A percentile compares a stretch with the other conserved stretches of the same genome.
phyloP scores from a whole-genome alignment of 2,888 invertebrate genomes.

The Odontomyia ornata region DNA sequence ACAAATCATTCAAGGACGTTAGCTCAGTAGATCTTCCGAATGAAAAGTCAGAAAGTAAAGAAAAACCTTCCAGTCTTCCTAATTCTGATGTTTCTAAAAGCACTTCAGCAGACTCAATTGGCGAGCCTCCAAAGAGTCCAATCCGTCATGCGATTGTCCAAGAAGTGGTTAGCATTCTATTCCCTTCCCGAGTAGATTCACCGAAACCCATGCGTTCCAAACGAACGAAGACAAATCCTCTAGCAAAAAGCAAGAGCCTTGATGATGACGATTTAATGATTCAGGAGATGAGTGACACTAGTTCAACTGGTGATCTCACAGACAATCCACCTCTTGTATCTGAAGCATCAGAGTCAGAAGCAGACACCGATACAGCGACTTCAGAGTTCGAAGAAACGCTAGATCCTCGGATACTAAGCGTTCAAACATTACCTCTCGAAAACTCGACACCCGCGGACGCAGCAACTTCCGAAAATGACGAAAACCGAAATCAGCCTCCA shows the following conservation, averaged over 20 bases:
- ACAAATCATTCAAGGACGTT: no score
- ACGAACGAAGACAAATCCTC: not conserved
- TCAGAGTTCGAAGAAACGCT: slow-evolving; percentile 58
- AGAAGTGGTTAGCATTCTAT: slow-evolving; percentile 45
- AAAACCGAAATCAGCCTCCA: slow-evolving; percentile 56
- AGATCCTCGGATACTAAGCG: slow-evolving; percentile 52
- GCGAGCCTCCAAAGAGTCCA: slow-evolving; percentile 27
- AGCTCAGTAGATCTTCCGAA: no score
- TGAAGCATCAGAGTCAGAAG: slow-evolving; percentile 73
- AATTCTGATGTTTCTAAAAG: not conserved
- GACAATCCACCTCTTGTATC: slow-evolving; percentile 69
- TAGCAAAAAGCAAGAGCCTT: slow-evolving; percentile 50
- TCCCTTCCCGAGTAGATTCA: slow-evolving; percentile 51
- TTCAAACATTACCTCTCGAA: slow-evolving; percentile 51
- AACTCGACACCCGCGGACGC: slow-evolving; percentile 40
- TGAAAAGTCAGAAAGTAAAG: no score
- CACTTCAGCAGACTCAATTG: not conserved
- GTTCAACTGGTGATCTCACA: slow-evolving; percentile 61
- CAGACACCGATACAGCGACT: slow-evolving; percentile 71
- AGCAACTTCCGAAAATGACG: slow-evolving; percentile 52
- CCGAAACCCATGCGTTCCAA: slow-evolving; percentile 48
- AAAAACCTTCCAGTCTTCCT: not conserved
- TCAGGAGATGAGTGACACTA: slow-evolving; percentile 62
- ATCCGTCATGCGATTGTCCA: slow-evolving; percentile 45
- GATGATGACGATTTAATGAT: slow-evolving; percentile 54